Evolutionary conservation across 2,888 invertebrate genomes (phyloP).

Genomic region (Caradrina kadenii): DNA sequence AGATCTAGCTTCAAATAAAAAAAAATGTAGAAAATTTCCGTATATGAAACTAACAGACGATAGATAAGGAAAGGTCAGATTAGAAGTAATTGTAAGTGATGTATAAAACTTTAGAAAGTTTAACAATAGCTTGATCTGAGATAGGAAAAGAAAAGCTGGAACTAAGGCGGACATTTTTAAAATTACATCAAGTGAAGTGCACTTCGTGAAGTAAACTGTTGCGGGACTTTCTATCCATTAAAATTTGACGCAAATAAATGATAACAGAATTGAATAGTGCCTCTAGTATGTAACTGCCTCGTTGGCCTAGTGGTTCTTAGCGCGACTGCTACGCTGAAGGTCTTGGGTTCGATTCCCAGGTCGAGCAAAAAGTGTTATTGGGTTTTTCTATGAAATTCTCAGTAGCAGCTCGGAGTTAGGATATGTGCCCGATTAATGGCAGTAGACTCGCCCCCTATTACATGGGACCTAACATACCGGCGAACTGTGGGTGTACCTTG

Average conservation of each 20-base stretch:
- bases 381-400: too few relatives aligned
- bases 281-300: too few relatives aligned
- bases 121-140: conserved; percentile 59
- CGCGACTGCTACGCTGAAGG: too few relatives aligned
- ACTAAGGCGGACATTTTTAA: conserved; percentile 54
- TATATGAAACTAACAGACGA: conserved; percentile 18
- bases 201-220: conserved; percentile 17
- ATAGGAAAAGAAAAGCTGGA: conserved; percentile 43
- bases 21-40: conserved; percentile 13
- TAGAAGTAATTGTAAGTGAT: conserved; percentile 51
- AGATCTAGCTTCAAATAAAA: not conserved
- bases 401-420: too few relatives aligned
- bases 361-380: too few relatives aligned
- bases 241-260: conserved; percentile 10
- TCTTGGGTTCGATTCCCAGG: too few relatives aligned
- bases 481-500: too few relatives aligned
- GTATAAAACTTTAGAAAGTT: conserved; percentile 51
- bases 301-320: too few relatives aligned
- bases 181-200: conserved; percentile 66
- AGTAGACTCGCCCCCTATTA: too few relatives aligned
- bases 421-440: too few relatives aligned
- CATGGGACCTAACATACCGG: too few relatives aligned
- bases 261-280: not conserved
- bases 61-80: conserved; percentile 24
- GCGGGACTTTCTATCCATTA: not conserved